These are phyloP conservation scores for Conus betulinus DNA, from an alignment of 1,140 invertebrate genomes.

Conservation along the genomic window DNA sequence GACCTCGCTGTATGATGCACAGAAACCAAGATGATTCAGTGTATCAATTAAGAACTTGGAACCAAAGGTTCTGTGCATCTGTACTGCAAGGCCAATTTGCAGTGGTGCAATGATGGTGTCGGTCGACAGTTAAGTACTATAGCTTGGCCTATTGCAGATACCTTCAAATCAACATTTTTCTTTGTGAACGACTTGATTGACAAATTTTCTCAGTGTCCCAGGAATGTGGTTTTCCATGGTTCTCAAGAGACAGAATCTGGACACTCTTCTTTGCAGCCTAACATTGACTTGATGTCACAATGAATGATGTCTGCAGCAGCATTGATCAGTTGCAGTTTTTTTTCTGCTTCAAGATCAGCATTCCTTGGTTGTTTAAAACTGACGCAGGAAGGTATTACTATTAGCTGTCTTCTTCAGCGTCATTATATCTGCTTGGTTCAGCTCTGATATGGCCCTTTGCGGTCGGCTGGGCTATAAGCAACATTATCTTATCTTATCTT, in stretches of 20 bases:
- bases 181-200: not conserved
- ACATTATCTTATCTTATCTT: too few relatives aligned
- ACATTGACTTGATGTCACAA: conserved; percentile 29
- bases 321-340: conserved; percentile 11
- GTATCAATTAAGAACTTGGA: conserved; percentile 44
- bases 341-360: conserved; percentile 33
- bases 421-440: conserved; percentile 35
- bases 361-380: conserved; percentile 21
- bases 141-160: conserved; percentile 41
- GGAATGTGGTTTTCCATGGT: conserved; percentile 39
- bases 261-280: conserved; percentile 17
- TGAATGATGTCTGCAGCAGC: conserved; percentile 38
- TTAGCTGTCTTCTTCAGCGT: conserved; percentile 27
- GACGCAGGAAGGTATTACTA: conserved; percentile 37
- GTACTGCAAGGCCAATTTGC: too few relatives aligned
- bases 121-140: conserved; percentile 33
- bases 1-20: conserved; percentile 45
- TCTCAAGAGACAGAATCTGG: conserved; percentile 4
- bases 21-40: conserved; percentile 41
- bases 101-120: not conserved
- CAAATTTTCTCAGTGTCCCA: conserved; percentile 32
- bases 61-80: conserved; percentile 41
- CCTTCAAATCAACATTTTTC: conserved; percentile 19
- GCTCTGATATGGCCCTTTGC: too few relatives aligned
- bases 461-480: too few relatives aligned